Conservation (phyloP, 2,113 vertebrate species). For the Columba janthina region DNA sequence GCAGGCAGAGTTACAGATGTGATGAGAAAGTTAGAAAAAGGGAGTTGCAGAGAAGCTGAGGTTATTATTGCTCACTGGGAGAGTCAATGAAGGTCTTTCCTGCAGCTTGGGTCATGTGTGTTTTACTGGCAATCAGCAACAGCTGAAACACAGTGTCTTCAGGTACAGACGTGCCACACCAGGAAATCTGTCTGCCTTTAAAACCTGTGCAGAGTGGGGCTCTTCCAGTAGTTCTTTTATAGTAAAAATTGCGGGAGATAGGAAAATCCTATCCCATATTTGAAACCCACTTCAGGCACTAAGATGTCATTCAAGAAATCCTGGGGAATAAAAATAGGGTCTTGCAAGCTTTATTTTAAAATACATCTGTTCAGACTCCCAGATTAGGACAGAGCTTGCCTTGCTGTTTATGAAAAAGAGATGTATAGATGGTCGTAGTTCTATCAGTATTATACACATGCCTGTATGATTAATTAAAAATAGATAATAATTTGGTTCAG, state of each 20-base stretch:
- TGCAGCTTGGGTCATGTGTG: rapidly evolving
- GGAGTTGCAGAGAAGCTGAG: neutral
- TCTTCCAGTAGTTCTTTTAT: neutral
- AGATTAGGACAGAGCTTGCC: neutral
- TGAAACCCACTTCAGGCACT: neutral
- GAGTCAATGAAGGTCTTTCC: neutral
- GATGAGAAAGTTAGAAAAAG: neutral
- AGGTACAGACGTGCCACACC: neutral
- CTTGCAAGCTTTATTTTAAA: neutral
- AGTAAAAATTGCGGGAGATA: neutral
- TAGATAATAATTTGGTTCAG: neutral
- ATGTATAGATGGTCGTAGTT: neutral
- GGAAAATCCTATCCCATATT: neutral
- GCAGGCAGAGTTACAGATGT: neutral
- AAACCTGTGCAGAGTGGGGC: neutral
- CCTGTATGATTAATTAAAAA: neutral
- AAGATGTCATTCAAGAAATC: neutral
- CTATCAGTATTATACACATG: neutral
- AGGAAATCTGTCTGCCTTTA: neutral
- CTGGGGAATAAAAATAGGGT: neutral
- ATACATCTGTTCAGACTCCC: neutral
- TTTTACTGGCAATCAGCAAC: neutral
- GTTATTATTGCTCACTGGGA: neutral
- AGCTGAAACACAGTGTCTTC: neutral
- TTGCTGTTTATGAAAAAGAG: neutral